Evolutionary conservation across 2,797 vertebrate species (phyloP), one percentile per base, ranked within the genome.

Genomic region (Lepilemur septentrionalis): DNA sequence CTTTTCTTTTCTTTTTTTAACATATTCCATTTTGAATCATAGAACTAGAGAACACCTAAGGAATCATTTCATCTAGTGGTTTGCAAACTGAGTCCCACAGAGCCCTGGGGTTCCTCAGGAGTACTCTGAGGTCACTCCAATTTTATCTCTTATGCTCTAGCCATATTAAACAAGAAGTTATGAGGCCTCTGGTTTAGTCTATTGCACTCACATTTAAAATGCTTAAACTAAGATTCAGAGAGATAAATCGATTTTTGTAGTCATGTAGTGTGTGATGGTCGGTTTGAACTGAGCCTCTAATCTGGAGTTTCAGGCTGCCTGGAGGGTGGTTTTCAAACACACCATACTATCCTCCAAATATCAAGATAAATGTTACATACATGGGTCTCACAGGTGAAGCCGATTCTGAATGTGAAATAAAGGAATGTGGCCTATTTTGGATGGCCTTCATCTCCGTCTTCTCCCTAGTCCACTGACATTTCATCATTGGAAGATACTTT

Each of bases 291-390:
- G 14, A 89, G 8, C 1, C 25, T 83, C 38, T 5, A 28, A 15
- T 23, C 15, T n/a, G 46, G 23, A 63, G 14, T 63, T 84, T 91
- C n/a, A 22, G 43, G 18, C 6, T 12, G 4, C n/a, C 18, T 52
- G 20, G 5, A 50, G 22, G 13, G 5, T 32, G 50, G 43, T 76
- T 14, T 76, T 72, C 52, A 63, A 63, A 81, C 4, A 35, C 15
- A 61, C 15, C 0, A 5, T 0, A 0, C 2, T 0, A 0, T 43
- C 52, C 79, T 73, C 69, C 23, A n/a, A 93, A 46, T 13, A 28
- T 35, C 52, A 48, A 30, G 35, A 25, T 55, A 48, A 41, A 61
- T 48, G 22, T 35, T 14, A n/a, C 3, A 22, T 1, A 3, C 0
- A 6, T 2, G 4, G 4, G 8, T 61, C 28, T 72, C 9, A 25